Conservation (phyloP, 1,140 invertebrate species). For the Pseudachorutes palmiensis region DNA sequence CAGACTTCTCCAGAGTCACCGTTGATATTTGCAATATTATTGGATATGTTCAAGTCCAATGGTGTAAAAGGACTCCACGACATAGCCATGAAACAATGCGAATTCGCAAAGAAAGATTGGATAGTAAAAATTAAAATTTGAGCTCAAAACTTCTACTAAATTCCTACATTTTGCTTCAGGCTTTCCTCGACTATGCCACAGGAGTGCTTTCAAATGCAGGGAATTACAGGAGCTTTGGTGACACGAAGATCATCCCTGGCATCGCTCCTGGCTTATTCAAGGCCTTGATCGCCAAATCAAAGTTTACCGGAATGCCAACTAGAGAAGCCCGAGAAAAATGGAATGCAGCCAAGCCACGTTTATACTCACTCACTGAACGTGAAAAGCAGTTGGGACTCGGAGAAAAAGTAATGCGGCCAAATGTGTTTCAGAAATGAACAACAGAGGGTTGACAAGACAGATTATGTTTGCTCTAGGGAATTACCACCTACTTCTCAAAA, state of each 20-base stretch:
- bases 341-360: conserved; percentile 53
- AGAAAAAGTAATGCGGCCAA: no score
- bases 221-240: conserved; percentile 91
- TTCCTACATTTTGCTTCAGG: conserved; percentile 55
- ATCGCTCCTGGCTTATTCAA: conserved; percentile 66
- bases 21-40: no score
- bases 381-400: conserved; percentile 67
- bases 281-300: conserved; percentile 48
- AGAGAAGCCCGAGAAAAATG: conserved; percentile 43
- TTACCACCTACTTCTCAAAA: conserved; percentile 85
- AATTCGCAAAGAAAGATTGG: no score
- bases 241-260: conserved; percentile 86
- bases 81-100: no score
- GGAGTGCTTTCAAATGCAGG: conserved; percentile 76
- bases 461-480: no score
- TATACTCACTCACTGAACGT: conserved; percentile 61
- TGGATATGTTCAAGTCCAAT: no score
- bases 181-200: conserved; percentile 73
- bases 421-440: no score
- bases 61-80: no score
- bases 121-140: no score
- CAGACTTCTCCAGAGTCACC: no score
- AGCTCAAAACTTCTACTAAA: no score
- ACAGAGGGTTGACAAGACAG: no score
- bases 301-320: conserved; percentile 37